These are phyloP conservation scores for Cromileptes altivelis DNA, from an alignment of 2,113 vertebrate species.

Conservation along the genomic window DNA sequence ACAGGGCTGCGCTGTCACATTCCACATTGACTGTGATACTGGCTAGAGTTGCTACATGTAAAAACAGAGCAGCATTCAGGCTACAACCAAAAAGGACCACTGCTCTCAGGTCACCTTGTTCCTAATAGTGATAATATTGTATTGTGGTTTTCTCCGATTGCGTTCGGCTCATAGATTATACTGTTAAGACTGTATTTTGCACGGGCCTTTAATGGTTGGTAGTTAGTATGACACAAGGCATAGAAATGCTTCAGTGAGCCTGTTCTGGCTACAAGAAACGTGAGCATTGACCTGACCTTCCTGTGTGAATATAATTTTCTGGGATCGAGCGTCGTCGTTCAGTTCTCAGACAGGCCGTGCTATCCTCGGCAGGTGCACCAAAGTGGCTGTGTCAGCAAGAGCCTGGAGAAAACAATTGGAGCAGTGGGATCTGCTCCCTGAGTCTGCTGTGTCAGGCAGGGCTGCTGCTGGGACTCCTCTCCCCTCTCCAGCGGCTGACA, in stretches of 20 bases:
- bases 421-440: constrained; percentile 57
- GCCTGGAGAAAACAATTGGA: constrained; percentile 64
- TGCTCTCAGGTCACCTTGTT: background rate
- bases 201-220: too few relatives aligned
- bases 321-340: constrained; percentile 32
- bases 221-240: background rate
- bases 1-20: background rate
- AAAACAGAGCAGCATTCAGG: constrained; percentile 1
- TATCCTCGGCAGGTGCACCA: constrained; percentile 67
- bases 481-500: constrained; percentile 43
- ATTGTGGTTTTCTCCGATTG: background rate
- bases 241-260: background rate
- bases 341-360: constrained; percentile 41
- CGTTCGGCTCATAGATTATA: background rate
- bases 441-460: constrained; percentile 75
- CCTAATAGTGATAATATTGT: constrained; percentile 4
- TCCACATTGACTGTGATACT: background rate
- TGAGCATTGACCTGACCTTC: constrained; percentile 36
- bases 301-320: constrained; percentile 60
- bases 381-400: constrained; percentile 74
- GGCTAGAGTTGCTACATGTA: background rate
- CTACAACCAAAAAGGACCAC: background rate
- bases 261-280: constrained; percentile 4
- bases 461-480: constrained; percentile 47
- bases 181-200: background rate